Evolutionary conservation across 2,888 invertebrate genomes (phyloP), one percentile per base, ranked within the genome.

Genomic region (Melikaiella ostensackeni): DNA sequence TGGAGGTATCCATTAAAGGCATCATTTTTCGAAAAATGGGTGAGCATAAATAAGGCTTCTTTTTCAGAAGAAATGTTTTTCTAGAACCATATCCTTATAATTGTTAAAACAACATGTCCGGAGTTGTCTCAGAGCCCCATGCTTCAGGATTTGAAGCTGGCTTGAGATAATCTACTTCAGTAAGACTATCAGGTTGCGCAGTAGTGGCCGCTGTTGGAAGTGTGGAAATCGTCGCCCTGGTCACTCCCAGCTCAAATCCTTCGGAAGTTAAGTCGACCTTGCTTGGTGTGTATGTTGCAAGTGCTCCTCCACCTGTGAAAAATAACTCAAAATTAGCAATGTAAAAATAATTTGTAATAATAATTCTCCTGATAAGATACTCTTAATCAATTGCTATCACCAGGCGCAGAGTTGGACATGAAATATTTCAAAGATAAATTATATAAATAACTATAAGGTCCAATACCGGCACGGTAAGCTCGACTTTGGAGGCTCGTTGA

Each of bases 261-360:
- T 94, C 93, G 87, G 92, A 94, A 85, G 93, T 92, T 84, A 93
- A 93, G 83, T 93, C 92, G 76, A 94, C 94, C 93, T 96, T 96
- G 92, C 96, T 94, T 79, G 97, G 97, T 87, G 96, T 97, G 93
- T 97, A 97, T 89, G 95, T 96, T 82, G 96, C 94, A 91, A 97
- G 93, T 70, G 89, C 89, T 75, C 91, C 88, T 66, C 89, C 90
- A 82, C 89, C 91, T 91, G 81, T 33, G 74, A 78, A 77, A 78
- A 80, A 82, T 66, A 21, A 21, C 19, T 9, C 9, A 55, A 55
- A 21, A 21, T 55, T 55, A 55, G 55, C 21, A 55, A 55, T 21
- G 55, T 11, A 80, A 30, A 30, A n/a, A 62, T 42, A 27, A 19
- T 33, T 59, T 6, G 9, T 24, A 70, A 24, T 33, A 7, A 74